Evolutionary conservation across 2,888 invertebrate species (phyloP).

Genomic region (Meiosimyza platycephala): DNA sequence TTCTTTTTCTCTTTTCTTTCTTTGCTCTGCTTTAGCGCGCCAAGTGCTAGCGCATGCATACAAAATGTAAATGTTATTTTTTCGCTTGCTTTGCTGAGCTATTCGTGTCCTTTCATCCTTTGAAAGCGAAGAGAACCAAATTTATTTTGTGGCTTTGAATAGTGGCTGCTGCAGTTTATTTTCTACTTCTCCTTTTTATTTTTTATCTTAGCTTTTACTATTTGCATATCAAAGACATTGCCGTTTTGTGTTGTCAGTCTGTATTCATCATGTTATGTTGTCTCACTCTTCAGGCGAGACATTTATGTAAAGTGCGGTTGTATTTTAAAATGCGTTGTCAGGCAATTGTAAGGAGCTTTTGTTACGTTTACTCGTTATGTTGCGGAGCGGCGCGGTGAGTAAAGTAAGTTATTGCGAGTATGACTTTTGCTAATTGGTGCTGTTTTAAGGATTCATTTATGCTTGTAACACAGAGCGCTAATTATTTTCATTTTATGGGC

Average conservation of each 20-base stretch:
- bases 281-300: too few relatives aligned
- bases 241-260: background rate
- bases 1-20: background rate
- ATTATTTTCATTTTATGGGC: too few relatives aligned
- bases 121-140: background rate
- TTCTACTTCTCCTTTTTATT: background rate
- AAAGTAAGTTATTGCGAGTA: too few relatives aligned
- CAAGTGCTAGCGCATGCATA: slow-evolving; percentile 12
- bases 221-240: background rate
- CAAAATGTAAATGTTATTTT: slow-evolving; percentile 2
- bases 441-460: too few relatives aligned
- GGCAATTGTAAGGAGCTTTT: too few relatives aligned
- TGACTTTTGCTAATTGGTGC: too few relatives aligned
- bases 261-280: background rate
- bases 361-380: too few relatives aligned
- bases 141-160: slow-evolving; percentile 17
- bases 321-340: too few relatives aligned
- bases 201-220: background rate
- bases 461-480: too few relatives aligned
- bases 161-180: slow-evolving; percentile 7
- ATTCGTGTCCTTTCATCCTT: background rate
- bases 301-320: too few relatives aligned
- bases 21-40: background rate
- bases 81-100: background rate
- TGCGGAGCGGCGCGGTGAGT: too few relatives aligned